These are phyloP conservation scores for Byasa hedistus DNA, from an alignment of 2,888 invertebrate genomes.

Conservation along the genomic window DNA sequence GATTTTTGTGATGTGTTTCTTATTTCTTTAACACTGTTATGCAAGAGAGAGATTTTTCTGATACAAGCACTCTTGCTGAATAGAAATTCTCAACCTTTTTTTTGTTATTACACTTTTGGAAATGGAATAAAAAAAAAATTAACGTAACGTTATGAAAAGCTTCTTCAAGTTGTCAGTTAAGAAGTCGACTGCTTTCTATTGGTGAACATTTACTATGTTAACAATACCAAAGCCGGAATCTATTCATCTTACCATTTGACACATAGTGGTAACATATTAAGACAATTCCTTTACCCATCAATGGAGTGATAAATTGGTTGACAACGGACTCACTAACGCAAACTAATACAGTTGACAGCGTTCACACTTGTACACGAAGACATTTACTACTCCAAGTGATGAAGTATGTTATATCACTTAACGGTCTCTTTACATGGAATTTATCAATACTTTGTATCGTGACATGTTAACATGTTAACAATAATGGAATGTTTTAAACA, in stretches of 20 bases:
- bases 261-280: background rate
- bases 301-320: conserved; percentile 24
- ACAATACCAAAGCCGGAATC: no score
- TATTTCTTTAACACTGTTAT: no score
- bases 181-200: no score
- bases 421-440: conserved; percentile 15
- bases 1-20: no score
- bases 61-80: no score
- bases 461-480: background rate
- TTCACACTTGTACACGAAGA: conserved; percentile 13
- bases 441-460: background rate
- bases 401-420: conserved; percentile 13
- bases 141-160: no score
- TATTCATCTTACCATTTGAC: conserved; percentile 6
- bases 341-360: background rate
- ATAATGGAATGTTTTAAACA: background rate
- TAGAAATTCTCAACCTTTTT: no score
- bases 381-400: conserved; percentile 7
- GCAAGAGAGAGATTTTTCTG: no score
- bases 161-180: no score
- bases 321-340: conserved; percentile 7
- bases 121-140: no score
- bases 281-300: conserved; percentile 24
- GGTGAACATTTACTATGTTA: no score
- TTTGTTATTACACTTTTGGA: no score